Conservation (phyloP, 2,888 invertebrate species). For the Chrysolina americana region DNA sequence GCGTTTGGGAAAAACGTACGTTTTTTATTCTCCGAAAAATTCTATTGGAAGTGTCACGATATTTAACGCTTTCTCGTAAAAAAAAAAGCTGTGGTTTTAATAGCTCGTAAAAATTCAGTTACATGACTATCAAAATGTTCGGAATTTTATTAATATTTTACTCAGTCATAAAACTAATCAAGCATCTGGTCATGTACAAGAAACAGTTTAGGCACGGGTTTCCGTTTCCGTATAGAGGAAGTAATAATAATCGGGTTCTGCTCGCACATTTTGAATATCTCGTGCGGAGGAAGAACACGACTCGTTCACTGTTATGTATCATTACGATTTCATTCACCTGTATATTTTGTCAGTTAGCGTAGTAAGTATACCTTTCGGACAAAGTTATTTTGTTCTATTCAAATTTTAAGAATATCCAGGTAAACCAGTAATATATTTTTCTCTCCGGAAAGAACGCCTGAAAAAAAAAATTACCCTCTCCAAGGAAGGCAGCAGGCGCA, state of each 20-base stretch:
- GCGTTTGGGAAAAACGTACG: too few species aligned
- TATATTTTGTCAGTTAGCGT: neutral
- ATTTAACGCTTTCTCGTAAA: neutral
- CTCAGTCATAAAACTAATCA: conserved; percentile 16
- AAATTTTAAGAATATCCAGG: too few species aligned
- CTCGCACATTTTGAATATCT: conserved; percentile 37
- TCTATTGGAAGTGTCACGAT: neutral
- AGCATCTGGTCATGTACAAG: conserved; percentile 17
- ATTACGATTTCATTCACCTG: neutral
- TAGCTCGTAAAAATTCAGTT: conserved; percentile 1
- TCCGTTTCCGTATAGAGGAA: conserved; percentile 63
- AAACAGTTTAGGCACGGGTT: conserved; percentile 52
- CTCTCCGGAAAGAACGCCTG: too few species aligned
- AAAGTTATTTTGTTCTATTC: too few species aligned
- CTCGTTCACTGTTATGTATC: neutral
- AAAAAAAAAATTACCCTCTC: too few species aligned
- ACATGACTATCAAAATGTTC: neutral
- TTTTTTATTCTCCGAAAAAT: too few species aligned
- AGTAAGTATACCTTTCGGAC: too few species aligned
- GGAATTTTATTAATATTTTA: conserved; percentile 15
- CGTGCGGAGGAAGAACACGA: conserved; percentile 11
- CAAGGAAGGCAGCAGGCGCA: too few species aligned
- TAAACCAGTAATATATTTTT: too few species aligned
- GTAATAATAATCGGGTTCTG: conserved; percentile 59
- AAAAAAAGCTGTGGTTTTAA: neutral